Evolutionary conservation across 2,888 invertebrate species (phyloP), one percentile per base, ranked within the genome.

Genomic region (Rhabditophanes sp.): DNA sequence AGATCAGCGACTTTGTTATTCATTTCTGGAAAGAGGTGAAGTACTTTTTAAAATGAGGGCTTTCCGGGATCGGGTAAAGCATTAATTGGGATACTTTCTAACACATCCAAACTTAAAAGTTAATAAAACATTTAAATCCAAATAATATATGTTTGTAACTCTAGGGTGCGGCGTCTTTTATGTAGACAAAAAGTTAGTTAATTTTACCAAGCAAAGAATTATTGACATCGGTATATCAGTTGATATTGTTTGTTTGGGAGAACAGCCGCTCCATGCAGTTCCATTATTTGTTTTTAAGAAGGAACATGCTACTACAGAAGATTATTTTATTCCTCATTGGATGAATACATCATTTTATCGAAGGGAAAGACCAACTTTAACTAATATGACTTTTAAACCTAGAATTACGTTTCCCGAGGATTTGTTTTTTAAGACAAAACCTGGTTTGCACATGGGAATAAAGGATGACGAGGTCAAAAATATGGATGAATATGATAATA

Each of bases 141-240:
- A n/a, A n/a, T n/a, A n/a, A n/a, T n/a, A n/a, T n/a, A 85, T 96
- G 6, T 90, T 96, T 0, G 81, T 99, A 35, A 93, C 93, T 1
- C 93, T 96, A 0, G 93, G 93, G 1, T 85, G 88, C 4, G 96
- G 96, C 1, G 88, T 99, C 1, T 96, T 93, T 69, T 88, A 93
- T 69, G 96, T 96, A 1, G 90, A 96, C 67, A 73, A 90, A 40
- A 87, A 88, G 67, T 71, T 96, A 16, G 88, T 88, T 0, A 88
- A 88, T 66, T 83, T 96, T 16, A 96, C 96, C 0, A 96, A 96
- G 69, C 93, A 96, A 68, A 73, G 93, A 43, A 83, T 93, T 50
- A 93, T 96, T 48, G 96, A 96, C 67, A 88, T 90, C 66, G 96
- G 96, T 56, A 65, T 48, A 48, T 61, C 59, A 2, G 36, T 64